These are phyloP conservation scores for Bilobella aurantiaca DNA, from an alignment of 1,140 invertebrate genomes.

Conservation along the genomic window DNA sequence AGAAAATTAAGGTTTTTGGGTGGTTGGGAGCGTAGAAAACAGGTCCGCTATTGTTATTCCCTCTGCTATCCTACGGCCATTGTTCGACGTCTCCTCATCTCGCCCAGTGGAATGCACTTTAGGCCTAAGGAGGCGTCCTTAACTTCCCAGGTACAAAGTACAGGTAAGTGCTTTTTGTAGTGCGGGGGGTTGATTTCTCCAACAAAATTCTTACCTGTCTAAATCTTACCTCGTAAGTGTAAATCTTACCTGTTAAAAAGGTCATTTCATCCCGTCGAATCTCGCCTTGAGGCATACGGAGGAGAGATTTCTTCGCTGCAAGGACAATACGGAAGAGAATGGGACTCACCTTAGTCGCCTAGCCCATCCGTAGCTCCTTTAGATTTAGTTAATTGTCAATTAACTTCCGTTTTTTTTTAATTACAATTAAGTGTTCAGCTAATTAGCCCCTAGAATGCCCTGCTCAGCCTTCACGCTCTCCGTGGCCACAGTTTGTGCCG, in stretches of 20 bases:
- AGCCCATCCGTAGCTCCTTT: neutral
- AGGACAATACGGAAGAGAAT: constrained; percentile 7
- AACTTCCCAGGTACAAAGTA: too few relatives aligned
- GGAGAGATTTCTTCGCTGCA: neutral
- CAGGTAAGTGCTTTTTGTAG: too few relatives aligned
- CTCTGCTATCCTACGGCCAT: neutral
- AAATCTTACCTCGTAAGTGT: too few relatives aligned
- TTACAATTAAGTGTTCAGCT: too few relatives aligned
- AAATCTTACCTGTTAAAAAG: neutral
- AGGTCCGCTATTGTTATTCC: neutral
- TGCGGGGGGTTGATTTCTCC: neutral
- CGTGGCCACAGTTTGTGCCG: constrained; percentile 83
- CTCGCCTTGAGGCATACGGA: neutral
- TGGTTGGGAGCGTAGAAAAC: neutral
- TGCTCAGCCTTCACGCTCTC: constrained; percentile 88
- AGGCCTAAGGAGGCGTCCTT: too few relatives aligned
- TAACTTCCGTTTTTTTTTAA: too few relatives aligned
- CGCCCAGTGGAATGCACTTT: neutral
- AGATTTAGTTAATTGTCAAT: too few relatives aligned
- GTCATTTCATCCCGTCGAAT: neutral
- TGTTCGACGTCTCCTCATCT: neutral
- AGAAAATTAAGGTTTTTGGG: constrained; percentile 2
- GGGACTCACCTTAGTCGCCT: neutral
- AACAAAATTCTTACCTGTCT: neutral
- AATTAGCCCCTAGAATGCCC: too few relatives aligned